phyloP scores from a whole-genome alignment of 2,113 vertebrate genomes.

The Oreotragus oreotragus region DNA sequence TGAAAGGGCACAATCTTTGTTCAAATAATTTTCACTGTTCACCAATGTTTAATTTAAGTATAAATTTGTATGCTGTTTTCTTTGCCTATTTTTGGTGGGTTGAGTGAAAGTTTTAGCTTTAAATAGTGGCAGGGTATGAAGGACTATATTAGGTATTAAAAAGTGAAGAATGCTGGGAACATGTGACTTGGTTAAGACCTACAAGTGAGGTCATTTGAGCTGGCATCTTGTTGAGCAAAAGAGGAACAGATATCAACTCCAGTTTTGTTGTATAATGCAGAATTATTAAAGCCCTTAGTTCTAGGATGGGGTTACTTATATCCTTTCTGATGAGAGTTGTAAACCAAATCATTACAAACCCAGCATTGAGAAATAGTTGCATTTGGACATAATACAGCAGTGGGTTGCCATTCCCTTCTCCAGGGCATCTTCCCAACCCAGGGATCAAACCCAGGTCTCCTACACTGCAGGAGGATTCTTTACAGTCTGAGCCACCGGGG shows the following conservation, averaged over 20 bases:
- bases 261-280: background rate
- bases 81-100: slow-evolving; percentile 65
- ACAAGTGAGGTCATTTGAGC: slow-evolving; percentile 34
- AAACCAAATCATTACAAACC: background rate
- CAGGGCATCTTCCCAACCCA: background rate
- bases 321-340: background rate
- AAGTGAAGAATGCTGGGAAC: background rate
- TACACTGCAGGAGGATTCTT: background rate
- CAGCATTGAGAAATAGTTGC: background rate
- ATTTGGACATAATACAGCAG: background rate
- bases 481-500: background rate
- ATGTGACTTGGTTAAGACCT: background rate
- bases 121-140: slow-evolving; percentile 46
- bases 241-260: background rate
- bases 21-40: background rate
- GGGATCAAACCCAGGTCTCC: background rate
- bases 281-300: background rate
- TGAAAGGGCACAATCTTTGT: background rate
- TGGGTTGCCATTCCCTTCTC: background rate
- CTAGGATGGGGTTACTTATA: background rate
- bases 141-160: slow-evolving; percentile 75
- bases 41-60: slow-evolving; percentile 26
- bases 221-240: slow-evolving; percentile 28
- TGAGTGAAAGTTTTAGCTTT: slow-evolving; percentile 50
- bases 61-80: slow-evolving; percentile 65